These are phyloP conservation scores for Myiotriccus ornatus DNA, from an alignment of 2,797 vertebrate species.

Conservation along the genomic window DNA sequence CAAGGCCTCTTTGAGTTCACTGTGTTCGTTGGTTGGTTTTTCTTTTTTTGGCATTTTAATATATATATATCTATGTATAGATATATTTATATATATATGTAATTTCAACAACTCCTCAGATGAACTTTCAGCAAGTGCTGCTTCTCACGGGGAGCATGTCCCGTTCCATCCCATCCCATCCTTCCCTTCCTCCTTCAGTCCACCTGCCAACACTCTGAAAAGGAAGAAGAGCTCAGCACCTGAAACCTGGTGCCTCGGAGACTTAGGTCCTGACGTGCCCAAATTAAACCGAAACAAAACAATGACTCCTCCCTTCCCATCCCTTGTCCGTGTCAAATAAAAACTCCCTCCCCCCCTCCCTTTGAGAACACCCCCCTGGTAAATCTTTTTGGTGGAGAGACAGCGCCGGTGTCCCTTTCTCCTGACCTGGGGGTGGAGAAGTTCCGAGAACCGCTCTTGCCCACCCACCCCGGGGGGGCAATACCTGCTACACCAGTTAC, in stretches of 20 bases:
- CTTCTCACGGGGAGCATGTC: neutral
- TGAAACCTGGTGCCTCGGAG: neutral
- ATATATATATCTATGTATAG: constrained; percentile 39
- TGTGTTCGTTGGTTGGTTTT: constrained; percentile 7
- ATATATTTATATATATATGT: constrained; percentile 41
- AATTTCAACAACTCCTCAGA: constrained; percentile 16
- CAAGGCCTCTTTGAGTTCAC: constrained; percentile 61
- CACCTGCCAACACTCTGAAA: neutral
- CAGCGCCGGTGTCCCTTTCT: constrained; percentile 21
- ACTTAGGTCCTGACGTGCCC: neutral
- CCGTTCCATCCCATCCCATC: neutral
- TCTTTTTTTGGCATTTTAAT: constrained; percentile 67
- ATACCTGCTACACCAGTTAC: neutral
- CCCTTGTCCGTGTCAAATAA: neutral
- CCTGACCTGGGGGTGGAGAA: neutral
- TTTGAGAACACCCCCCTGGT: constrained; percentile 59
- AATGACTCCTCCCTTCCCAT: neutral
- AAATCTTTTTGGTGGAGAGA: constrained; percentile 40
- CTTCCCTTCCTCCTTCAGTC: neutral
- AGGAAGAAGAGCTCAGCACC: constrained; percentile 43
- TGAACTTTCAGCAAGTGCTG: neutral
- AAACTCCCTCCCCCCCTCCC: neutral
- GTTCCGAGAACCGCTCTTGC: neutral
- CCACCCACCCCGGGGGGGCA: neutral
- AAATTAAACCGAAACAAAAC: constrained; percentile 6